Conservation (phyloP, 2,113 vertebrate genomes). For the Pteruthius melanotis region DNA sequence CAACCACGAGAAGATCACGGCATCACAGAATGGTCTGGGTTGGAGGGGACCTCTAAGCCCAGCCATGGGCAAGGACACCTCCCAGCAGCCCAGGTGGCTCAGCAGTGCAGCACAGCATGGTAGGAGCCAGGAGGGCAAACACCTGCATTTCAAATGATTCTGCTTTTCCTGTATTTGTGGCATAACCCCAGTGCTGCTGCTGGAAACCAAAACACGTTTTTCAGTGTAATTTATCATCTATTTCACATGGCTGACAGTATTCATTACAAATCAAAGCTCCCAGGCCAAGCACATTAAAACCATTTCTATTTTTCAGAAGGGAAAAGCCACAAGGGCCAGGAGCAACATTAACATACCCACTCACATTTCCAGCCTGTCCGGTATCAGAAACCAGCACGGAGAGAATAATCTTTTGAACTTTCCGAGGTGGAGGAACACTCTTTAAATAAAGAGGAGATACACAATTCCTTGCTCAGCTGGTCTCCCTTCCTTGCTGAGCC, state of each 20-base stretch:
- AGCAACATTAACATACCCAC: constrained; percentile 21
- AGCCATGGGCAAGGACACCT: not conserved
- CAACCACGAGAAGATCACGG: not conserved
- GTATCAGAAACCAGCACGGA: not conserved
- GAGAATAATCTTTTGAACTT: not conserved
- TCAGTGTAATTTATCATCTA: not conserved
- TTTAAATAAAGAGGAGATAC: not conserved
- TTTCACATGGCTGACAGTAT: not conserved
- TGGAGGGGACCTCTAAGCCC: not conserved
- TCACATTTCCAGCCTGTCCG: not conserved
- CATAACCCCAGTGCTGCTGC: not conserved
- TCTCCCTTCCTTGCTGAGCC: not conserved
- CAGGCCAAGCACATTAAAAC: not conserved
- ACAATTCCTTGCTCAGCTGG: not conserved
- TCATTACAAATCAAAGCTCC: not conserved
- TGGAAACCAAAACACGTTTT: not conserved
- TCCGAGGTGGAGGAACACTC: not conserved
- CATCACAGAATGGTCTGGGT: not conserved
- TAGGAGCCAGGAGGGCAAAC: not conserved
- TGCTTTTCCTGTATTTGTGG: not conserved
- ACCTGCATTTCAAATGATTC: not conserved
- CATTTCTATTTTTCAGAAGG: not conserved
- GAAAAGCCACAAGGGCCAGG: not conserved
- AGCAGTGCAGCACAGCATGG: not conserved
- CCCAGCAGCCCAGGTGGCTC: not conserved